These are phyloP conservation scores for Sebastes hubbsi DNA, from an alignment of 2,797 vertebrate genomes.

Conservation along the genomic window DNA sequence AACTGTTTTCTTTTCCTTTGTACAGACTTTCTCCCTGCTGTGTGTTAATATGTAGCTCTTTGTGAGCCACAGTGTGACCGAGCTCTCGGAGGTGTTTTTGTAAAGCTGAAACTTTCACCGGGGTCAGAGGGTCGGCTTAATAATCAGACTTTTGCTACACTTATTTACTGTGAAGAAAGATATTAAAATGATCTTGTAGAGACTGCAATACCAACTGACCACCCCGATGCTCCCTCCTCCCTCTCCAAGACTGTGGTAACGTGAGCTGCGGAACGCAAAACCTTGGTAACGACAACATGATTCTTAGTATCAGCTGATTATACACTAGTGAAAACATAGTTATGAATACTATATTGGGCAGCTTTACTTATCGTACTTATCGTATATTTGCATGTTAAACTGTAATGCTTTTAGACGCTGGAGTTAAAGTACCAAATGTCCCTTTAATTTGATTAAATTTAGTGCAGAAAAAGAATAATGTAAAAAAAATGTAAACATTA, in stretches of 20 bases:
- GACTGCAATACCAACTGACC: too few relatives aligned
- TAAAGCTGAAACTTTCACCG: conserved; percentile 25
- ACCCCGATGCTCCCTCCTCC: too few relatives aligned
- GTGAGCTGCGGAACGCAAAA: too few relatives aligned
- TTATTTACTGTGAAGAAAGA: not conserved
- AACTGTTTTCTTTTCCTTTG: conserved; percentile 39
- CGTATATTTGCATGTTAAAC: not conserved
- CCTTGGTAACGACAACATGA: too few relatives aligned
- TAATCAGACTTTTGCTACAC: not conserved
- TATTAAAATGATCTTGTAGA: not conserved
- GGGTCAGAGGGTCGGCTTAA: not conserved
- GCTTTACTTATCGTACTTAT: not conserved
- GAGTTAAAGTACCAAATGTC: not conserved
- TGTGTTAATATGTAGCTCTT: conserved; percentile 21
- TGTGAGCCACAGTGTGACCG: not conserved
- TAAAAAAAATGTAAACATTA: not conserved
- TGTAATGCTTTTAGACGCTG: not conserved
- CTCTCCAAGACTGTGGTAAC: too few relatives aligned
- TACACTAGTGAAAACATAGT: too few relatives aligned
- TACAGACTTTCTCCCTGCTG: conserved; percentile 32
- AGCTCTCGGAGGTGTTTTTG: conserved; percentile 45
- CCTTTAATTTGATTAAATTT: not conserved
- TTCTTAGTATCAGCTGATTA: too few relatives aligned
- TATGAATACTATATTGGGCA: too few relatives aligned
- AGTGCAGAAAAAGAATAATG: not conserved